Evolutionary conservation across 2,888 invertebrate genomes (phyloP).

Genomic region (Brenthis daphne): DNA sequence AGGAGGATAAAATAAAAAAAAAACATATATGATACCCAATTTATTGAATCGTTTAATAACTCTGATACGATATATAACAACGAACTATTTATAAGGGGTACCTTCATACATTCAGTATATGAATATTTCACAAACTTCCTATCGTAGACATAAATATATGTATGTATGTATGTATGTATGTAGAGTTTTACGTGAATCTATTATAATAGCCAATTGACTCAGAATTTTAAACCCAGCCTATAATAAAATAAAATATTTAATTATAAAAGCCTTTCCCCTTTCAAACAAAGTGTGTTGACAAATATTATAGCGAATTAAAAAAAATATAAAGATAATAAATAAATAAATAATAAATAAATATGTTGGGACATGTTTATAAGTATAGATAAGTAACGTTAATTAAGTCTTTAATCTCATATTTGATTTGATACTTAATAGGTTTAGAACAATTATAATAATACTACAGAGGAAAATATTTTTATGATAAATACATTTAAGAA

Average conservation of each 20-base stretch:
- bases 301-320: background rate
- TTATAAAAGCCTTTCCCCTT: conserved; percentile 54
- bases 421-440: conserved; percentile 25
- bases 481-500: conserved; percentile 31
- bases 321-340: conserved; percentile 28
- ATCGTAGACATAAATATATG: conserved; percentile 55
- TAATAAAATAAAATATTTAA: conserved; percentile 38
- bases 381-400: conserved; percentile 49
- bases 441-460: conserved; percentile 15
- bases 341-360: too few relatives aligned
- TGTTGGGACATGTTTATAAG: too few relatives aligned
- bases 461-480: conserved; percentile 16
- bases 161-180: conserved; percentile 68
- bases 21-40: conserved; percentile 59
- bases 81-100: conserved; percentile 64
- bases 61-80: conserved; percentile 68
- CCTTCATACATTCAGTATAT: conserved; percentile 60
- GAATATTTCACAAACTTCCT: conserved; percentile 54
- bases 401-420: conserved; percentile 70
- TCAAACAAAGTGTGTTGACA: conserved; percentile 16
- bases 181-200: conserved; percentile 53
- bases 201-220: conserved; percentile 55
- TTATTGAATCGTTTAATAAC: conserved; percentile 66
- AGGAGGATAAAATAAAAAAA: conserved; percentile 41
- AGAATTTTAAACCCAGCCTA: conserved; percentile 61